These are phyloP conservation scores for Melanotaenia parkinsoni DNA, from an alignment of 2,797 vertebrate genomes.

Conservation along the genomic window DNA sequence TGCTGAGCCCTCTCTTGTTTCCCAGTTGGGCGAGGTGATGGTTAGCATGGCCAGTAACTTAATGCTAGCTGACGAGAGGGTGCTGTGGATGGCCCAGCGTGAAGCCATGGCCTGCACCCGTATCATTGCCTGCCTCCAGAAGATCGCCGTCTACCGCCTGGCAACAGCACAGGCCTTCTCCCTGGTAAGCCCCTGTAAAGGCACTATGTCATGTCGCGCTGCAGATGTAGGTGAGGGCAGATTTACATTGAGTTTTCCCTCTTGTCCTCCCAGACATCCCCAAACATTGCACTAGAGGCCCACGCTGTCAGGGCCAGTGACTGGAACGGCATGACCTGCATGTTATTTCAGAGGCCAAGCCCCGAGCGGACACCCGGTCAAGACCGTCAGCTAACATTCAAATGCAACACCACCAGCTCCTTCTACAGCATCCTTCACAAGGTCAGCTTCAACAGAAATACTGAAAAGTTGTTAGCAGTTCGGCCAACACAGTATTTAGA, in stretches of 20 bases:
- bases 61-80: conserved; percentile 94
- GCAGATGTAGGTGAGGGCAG: not conserved
- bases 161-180: conserved; percentile 91
- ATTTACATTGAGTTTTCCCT: not conserved
- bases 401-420: conserved; percentile 93
- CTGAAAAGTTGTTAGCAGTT: not conserved
- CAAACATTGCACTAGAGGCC: conserved; percentile 95
- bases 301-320: conserved; percentile 88
- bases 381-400: conserved; percentile 95
- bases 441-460: conserved; percentile 71
- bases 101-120: conserved; percentile 93
- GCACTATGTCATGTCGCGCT: not conserved
- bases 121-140: conserved; percentile 92
- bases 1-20: not conserved
- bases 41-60: conserved; percentile 97
- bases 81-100: conserved; percentile 94
- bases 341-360: conserved; percentile 90
- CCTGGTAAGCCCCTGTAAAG: conserved; percentile 81
- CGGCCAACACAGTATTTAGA: too few species aligned
- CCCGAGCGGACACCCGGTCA: conserved; percentile 82
- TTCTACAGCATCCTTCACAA: conserved; percentile 91
- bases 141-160: conserved; percentile 88
- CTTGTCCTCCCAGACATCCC: conserved; percentile 86
- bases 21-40: conserved; percentile 94
- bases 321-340: conserved; percentile 97